Base-by-base conservation (phyloP, 2,797 vertebrate species). In the Balearica regulorum region DNA sequence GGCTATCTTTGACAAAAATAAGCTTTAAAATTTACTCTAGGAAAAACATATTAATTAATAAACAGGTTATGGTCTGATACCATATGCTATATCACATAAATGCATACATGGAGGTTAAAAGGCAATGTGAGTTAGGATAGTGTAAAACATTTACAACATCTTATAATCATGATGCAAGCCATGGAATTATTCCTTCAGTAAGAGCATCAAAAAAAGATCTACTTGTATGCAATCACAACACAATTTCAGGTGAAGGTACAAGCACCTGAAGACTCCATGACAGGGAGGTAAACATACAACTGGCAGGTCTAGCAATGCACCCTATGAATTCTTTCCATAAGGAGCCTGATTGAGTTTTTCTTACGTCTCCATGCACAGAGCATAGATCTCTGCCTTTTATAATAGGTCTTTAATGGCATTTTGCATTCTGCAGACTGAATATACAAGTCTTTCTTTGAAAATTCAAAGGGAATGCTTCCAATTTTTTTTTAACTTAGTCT, bases 281-380 rank as follows among this genome's bases (percentile, higher is more conserved):
- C 19, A 46, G 3, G 0, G 24, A 82, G 22, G 58, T 22, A 80
- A 65, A 39, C 2, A 8, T 10, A 53, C 13, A 33, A 57, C 13
- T 16, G 43, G 28, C 57, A 71, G 25, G 10, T 61, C 31, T 55
- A 72, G 44, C n/a, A 82, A 64, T 1, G 33, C 25, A 71, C 3
- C 44, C 44, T 37, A 3, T 21, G 29, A 69, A 61, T 53, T 64
- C 62, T 43, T 21, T 54, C 49, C 20, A 29, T 0, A 0, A 69
- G 43, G 15, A 71, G 13, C 43, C 12, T 71, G 31, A 49, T 15
- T 8, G 20, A 75, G 12, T 14, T 20, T 51, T 69, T 69, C 60
- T n/a, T 21, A 68, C 3, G 2, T 9, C 41, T 68, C 24, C 55
- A 16, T 2, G 6, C 0, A 0, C 43, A 17, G 2, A 66, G 22